These are phyloP conservation scores for Dromococcyx pavoninus DNA, from an alignment of 2,797 vertebrate species.

Conservation along the genomic window DNA sequence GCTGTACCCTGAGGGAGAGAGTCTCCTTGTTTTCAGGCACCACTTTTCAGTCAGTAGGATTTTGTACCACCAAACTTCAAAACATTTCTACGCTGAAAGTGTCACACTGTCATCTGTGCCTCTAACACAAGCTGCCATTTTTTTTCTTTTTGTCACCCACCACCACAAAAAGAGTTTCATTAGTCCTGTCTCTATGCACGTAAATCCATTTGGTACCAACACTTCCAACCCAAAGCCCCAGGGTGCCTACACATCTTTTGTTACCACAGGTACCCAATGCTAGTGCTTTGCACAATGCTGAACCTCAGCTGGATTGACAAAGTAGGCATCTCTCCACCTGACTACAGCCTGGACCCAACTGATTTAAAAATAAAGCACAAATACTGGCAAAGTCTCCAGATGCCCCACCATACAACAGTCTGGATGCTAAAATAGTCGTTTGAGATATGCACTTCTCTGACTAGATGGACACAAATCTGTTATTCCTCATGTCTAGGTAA, in stretches of 20 bases:
- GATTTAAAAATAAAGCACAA: background rate
- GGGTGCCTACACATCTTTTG: background rate
- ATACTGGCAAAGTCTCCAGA: rapidly evolving
- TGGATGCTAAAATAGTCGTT: background rate
- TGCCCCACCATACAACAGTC: background rate
- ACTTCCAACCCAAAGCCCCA: background rate
- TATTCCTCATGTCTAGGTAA: background rate
- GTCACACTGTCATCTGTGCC: background rate
- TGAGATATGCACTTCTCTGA: background rate
- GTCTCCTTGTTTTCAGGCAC: background rate
- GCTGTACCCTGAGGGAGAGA: background rate
- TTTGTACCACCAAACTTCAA: background rate
- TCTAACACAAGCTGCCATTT: background rate
- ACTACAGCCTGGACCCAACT: background rate
- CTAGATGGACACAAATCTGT: background rate
- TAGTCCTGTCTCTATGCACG: background rate
- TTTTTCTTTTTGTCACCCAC: background rate
- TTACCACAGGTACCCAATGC: background rate
- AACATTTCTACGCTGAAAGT: background rate
- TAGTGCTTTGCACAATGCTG: background rate
- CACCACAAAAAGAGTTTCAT: background rate
- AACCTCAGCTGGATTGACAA: background rate
- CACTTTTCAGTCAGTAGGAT: background rate
- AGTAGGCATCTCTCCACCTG: background rate
- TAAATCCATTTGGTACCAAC: background rate